Conservation (phyloP, 2,888 invertebrate species). For the Brachylomia viminalis region DNA sequence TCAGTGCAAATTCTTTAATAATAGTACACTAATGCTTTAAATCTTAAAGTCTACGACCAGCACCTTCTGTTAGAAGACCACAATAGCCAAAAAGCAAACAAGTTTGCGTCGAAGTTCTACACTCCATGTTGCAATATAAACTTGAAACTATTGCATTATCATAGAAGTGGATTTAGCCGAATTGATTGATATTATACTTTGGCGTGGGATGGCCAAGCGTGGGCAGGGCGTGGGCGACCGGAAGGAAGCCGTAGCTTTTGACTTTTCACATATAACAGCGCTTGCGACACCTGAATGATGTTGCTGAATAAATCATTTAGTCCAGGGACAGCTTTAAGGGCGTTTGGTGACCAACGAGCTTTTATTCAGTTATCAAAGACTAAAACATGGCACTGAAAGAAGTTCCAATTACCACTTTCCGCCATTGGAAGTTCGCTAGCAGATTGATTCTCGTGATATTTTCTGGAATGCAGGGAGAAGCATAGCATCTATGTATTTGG, state of each 20-base stretch:
- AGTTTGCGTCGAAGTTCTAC: conserved; percentile 34
- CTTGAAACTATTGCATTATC: conserved; percentile 73
- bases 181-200: conserved; percentile 81
- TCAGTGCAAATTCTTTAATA: not conserved
- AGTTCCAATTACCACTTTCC: not conserved
- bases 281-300: conserved; percentile 64
- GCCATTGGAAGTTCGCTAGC: not conserved
- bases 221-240: conserved; percentile 85
- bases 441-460: not conserved
- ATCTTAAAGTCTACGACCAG: not conserved
- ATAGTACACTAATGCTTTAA: not conserved
- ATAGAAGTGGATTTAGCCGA: conserved; percentile 80
- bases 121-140: conserved; percentile 60
- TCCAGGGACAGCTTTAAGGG: conserved; percentile 11
- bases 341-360: not conserved
- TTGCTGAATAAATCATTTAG: conserved; percentile 50
- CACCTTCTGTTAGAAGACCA: not conserved
- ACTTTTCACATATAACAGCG: conserved; percentile 74
- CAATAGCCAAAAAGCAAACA: conserved; percentile 12
- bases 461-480: too few species aligned
- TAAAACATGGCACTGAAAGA: not conserved
- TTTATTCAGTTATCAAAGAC: not conserved
- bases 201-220: conserved; percentile 76
- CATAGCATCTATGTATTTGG: not conserved
- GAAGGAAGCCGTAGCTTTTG: conserved; percentile 86